Evolutionary conservation across 2,113 vertebrate genomes (phyloP), one percentile per base, ranked within the genome.

Genomic region (Tachysurus fulvidraco): DNA sequence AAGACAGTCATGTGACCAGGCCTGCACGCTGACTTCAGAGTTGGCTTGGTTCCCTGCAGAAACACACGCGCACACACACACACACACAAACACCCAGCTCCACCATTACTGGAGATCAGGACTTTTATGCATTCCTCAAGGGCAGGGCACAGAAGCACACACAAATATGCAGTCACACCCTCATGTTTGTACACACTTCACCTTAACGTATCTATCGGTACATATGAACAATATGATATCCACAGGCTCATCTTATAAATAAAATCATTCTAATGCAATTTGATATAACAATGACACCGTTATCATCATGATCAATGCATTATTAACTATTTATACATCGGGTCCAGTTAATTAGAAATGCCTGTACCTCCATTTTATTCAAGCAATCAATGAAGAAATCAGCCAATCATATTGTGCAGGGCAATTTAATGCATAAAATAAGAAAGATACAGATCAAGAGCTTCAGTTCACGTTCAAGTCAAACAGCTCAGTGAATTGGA

Each of bases 1-100:
- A 91, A 89, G 86, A 83, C 36, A 36, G 88, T 90, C 90, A 91
- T 85, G 89, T 91, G 90, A 91, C 80, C 84, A 85, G 89, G 84
- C 86, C 86, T 79, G 79, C 67, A 79, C 36, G 85, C 84, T 89
- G 89, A 90, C 89, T 88, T 86, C 88, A 87, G 87, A 81, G 87
- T 87, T 89, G 90, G 90, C 87, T 83, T 73, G 64, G 67, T 81
- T 83, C 90, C 87, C 88, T 86, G 85, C 65, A 81, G 88, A 81
- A 88, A 84, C 73, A 82, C 79, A 73, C 44, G 54, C 46, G 19
- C 25, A 41, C 85, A 80, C 76, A 86, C 60, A 30, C 60, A 59
- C 85, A 87, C 67, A 83, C 21, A 59, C 55, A 62, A 14, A 71
- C 55, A 83, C 21, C n/a, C 52, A 81, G 73, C 86, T 87, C 81